Percentiles rank a stretch among this genome's conserved stretches.
Conservation (phyloP, 1,140 invertebrate species). For the Zophobas morio region DNA sequence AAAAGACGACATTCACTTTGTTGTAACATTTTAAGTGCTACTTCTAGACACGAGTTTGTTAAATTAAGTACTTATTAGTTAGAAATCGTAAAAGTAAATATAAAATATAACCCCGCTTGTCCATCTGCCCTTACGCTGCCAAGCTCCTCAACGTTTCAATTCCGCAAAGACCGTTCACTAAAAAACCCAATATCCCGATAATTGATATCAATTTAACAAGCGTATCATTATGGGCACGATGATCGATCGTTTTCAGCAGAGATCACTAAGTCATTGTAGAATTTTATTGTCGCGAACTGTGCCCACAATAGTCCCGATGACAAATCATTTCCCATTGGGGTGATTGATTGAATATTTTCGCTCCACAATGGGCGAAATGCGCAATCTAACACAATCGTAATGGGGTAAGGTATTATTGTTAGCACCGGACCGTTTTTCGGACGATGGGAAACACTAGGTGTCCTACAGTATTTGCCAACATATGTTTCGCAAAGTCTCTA, state of each 20-base stretch:
- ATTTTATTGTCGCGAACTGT: constrained; percentile 38
- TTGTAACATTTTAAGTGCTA: too few species aligned
- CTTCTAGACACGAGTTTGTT: too few species aligned
- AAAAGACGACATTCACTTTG: too few species aligned
- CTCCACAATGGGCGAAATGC: constrained; percentile 42
- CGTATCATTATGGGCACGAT: constrained; percentile 49
- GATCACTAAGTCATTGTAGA: constrained; percentile 25
- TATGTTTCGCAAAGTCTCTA: constrained; percentile 60
- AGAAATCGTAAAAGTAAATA: too few species aligned
- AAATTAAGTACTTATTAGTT: too few species aligned
- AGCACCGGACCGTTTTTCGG: constrained; percentile 10
- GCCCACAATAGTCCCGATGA: constrained; percentile 29
- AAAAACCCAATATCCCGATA: constrained; percentile 33
- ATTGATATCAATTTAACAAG: constrained; percentile 53
- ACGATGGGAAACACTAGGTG: constrained; percentile 24
- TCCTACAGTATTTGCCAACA: constrained; percentile 59
- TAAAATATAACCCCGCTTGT: too few species aligned
- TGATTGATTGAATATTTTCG: constrained; percentile 49
- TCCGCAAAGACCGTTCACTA: background rate
- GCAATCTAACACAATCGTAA: constrained; percentile 29
- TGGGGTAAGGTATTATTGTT: constrained; percentile 22
- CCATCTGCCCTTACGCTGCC: too few species aligned
- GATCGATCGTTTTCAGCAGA: constrained; percentile 45
- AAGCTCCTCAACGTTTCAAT: too few species aligned
- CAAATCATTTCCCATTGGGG: constrained; percentile 48